Base-by-base conservation (phyloP, 2,888 invertebrate species). In the Labia minor region DNA sequence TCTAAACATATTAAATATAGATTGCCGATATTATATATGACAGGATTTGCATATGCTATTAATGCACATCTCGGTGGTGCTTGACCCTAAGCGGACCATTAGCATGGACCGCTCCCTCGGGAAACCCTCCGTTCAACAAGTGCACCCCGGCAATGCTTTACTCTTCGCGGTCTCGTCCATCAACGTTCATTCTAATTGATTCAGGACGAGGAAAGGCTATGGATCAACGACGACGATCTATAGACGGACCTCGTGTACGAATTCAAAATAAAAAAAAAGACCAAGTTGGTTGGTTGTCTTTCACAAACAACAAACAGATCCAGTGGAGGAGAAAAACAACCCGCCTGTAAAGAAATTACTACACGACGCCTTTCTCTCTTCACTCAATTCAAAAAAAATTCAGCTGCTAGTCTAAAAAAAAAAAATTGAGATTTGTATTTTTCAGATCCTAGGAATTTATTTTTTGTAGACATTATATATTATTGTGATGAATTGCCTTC, bases 1-100 rank as follows among this genome's bases (percentile, higher is more conserved):
- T 65, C 65, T 11, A 20, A 61, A 21, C 65, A 65, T 65, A 65
- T 61, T 65, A 61, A 65, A 65, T 65, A 49, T 65, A 61, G 33
- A 26, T 26, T 19, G 33, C 26, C 21, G 64, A 33, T 21, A 19
- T 64, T 18, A 65, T n/a, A 65, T 37, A 37, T 14, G 49, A 49
- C 49, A 49, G 49, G 49, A 49, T 49, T 49, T 49, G 49, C 49
- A 49, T 49, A 49, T 16, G 49, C 49, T 49, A 49, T 49, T 49
- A 49, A 49, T 49, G 49, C 49, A 49, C n/a, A 26, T 26, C 26
- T 49, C 49, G 49, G 49, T 49, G 49, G 49, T n/a, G 49, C 16
- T 26, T 26, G 26, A 26, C 26, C 26, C 26, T n/a, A 49, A 49
- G 49, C n/a, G 49, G 49, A 49, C 49, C 49, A 49, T 49, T 49